Evolutionary conservation across 2,888 invertebrate genomes (phyloP).

Genomic region (Epiblema foenella): DNA sequence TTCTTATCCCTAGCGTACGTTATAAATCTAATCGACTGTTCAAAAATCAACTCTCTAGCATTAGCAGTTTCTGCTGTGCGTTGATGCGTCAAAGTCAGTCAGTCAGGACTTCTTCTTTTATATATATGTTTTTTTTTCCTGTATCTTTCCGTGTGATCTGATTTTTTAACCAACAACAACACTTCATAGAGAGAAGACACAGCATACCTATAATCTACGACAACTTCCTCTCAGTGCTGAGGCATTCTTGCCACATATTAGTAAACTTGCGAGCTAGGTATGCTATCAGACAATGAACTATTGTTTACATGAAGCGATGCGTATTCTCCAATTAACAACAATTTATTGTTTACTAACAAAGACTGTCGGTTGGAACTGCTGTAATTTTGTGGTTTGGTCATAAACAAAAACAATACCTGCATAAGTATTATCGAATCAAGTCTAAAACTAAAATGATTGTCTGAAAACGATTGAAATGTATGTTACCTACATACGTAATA

Average conservation of each 20-base stretch:
- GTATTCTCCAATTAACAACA: conserved; percentile 49
- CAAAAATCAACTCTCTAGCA: too few species aligned
- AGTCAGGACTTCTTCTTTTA: too few species aligned
- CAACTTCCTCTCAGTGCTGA: conserved; percentile 64
- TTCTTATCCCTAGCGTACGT: too few species aligned
- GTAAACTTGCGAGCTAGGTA: conserved; percentile 65
- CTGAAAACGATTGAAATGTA: too few species aligned
- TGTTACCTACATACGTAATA: too few species aligned
- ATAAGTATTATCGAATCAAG: neutral
- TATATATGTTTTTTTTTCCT: neutral
- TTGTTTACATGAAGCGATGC: conserved; percentile 62
- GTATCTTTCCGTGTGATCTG: neutral
- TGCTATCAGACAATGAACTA: conserved; percentile 73
- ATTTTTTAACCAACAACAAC: neutral
- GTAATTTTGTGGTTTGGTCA: neutral
- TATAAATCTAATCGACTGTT: too few species aligned
- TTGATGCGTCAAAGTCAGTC: too few species aligned
- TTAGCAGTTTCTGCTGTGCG: too few species aligned
- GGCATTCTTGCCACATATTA: conserved; percentile 68
- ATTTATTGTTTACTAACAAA: conserved; percentile 47
- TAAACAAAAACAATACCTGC: neutral
- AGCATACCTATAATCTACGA: neutral
- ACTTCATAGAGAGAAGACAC: neutral
- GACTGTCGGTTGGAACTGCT: neutral
- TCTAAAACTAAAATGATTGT: neutral